Percentiles rank a stretch among this genome's conserved stretches.
Evolutionary conservation across 1,140 invertebrate genomes (phyloP).

Genomic region (Drosophila equinoxialis): DNA sequence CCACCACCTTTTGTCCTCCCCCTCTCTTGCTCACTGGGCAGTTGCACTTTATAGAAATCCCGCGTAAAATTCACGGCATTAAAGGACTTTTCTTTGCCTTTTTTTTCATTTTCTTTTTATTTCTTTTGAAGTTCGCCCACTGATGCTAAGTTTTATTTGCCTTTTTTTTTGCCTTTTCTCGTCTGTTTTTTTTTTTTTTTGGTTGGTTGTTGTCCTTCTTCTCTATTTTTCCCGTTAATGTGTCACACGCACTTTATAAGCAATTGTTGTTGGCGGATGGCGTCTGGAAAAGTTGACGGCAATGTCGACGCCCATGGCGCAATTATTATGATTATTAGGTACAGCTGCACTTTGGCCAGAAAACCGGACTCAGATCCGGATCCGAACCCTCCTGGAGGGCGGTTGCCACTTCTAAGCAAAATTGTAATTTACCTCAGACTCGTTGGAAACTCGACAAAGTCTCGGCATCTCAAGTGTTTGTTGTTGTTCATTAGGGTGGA

Average conservation of each 20-base stretch:
- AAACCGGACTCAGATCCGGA: neutral
- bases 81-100: conserved; percentile 68
- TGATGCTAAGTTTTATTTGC: conserved; percentile 68
- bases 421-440: conserved; percentile 75
- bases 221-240: conserved; percentile 63
- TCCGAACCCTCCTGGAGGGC: conserved; percentile 48
- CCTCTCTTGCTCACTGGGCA: neutral
- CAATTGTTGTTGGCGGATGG: conserved; percentile 70
- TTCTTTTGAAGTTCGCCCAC: conserved; percentile 78
- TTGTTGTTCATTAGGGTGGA: conserved; percentile 65
- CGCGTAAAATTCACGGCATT: conserved; percentile 78
- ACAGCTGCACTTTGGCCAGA: conserved; percentile 70
- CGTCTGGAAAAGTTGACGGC: conserved; percentile 78
- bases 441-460: neutral
- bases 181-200: conserved; percentile 50
- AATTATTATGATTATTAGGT: conserved; percentile 82
- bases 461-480: neutral
- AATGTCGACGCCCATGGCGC: conserved; percentile 74
- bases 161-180: conserved; percentile 43
- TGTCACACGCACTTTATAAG: conserved; percentile 82
- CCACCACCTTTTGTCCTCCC: neutral
- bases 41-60: conserved; percentile 77
- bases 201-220: conserved; percentile 5
- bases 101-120: conserved; percentile 58
- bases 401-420: conserved; percentile 73